phyloP scores from a whole-genome alignment of 2,113 vertebrate species.

The Platichthys flesus region DNA sequence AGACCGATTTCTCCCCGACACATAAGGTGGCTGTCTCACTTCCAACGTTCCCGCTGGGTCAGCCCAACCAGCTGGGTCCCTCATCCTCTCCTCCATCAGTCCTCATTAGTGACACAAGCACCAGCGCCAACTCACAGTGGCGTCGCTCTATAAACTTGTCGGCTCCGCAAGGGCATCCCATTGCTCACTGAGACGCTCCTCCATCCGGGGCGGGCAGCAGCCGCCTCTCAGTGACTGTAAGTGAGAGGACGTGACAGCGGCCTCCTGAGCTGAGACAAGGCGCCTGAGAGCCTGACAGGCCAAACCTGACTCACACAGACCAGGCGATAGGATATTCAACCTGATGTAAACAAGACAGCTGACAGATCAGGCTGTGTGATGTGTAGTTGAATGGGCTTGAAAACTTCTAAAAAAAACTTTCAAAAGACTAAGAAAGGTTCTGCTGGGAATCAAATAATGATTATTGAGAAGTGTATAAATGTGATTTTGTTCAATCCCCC shows the following conservation, averaged over 20 bases:
- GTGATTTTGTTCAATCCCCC: neutral
- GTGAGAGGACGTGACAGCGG: slow-evolving; percentile 8
- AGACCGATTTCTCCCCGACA: slow-evolving; percentile 4
- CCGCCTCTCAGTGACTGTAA: slow-evolving; percentile 37
- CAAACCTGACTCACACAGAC: neutral
- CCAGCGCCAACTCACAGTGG: slow-evolving; percentile 41
- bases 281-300: slow-evolving; percentile 15
- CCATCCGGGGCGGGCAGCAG: slow-evolving; percentile 13
- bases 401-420: neutral
- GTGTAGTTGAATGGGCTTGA: neutral
- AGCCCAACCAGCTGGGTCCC: slow-evolving; percentile 49
- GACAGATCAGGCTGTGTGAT: neutral
- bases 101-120: slow-evolving; percentile 48
- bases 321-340: neutral
- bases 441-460: neutral
- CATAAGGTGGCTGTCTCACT: slow-evolving; percentile 28
- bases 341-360: neutral
- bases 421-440: neutral
- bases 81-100: slow-evolving; percentile 50
- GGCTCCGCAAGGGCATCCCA: slow-evolving; percentile 43
- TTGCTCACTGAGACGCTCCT: slow-evolving; percentile 32
- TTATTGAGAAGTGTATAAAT: neutral
- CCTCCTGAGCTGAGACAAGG: slow-evolving; percentile 27
- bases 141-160: slow-evolving; percentile 38
- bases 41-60: slow-evolving; percentile 12